Evolutionary conservation across 2,797 vertebrate species (phyloP).

Genomic region (Crypturellus tataupa): DNA sequence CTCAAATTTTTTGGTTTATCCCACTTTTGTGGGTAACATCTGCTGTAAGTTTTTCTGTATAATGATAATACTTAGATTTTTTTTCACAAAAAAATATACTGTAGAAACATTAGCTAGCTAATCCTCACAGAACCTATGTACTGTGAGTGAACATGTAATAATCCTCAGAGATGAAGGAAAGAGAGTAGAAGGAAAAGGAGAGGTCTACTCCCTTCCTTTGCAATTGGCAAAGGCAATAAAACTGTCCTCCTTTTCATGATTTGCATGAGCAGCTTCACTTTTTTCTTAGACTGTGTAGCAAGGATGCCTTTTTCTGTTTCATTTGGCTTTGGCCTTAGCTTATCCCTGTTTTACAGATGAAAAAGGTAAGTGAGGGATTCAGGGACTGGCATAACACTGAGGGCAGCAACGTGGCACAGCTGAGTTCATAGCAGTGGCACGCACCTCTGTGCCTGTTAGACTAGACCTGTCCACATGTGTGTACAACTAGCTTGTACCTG

Average conservation of each 20-base stretch:
- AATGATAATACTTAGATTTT: neutral
- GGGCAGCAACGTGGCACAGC: accelerated
- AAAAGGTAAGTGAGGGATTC: neutral
- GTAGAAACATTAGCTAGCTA: neutral
- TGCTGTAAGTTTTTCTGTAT: neutral
- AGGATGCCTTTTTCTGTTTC: neutral
- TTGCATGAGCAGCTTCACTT: neutral
- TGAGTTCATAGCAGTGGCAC: accelerated
- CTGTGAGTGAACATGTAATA: neutral
- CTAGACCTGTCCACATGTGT: neutral
- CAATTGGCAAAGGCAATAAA: neutral
- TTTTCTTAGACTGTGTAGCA: neutral
- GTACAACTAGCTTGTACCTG: neutral
- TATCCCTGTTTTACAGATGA: neutral
- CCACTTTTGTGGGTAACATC: neutral
- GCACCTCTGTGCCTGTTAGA: neutral
- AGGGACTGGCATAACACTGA: neutral
- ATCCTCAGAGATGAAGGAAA: neutral
- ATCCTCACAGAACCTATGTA: neutral
- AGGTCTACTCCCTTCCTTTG: neutral
- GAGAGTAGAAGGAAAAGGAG: neutral
- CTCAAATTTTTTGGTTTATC: neutral
- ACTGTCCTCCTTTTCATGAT: neutral
- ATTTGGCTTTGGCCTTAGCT: neutral
- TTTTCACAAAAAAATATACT: neutral